These are phyloP conservation scores for Meghimatium bilineatum DNA, from an alignment of 2,888 invertebrate genomes.

Conservation along the genomic window DNA sequence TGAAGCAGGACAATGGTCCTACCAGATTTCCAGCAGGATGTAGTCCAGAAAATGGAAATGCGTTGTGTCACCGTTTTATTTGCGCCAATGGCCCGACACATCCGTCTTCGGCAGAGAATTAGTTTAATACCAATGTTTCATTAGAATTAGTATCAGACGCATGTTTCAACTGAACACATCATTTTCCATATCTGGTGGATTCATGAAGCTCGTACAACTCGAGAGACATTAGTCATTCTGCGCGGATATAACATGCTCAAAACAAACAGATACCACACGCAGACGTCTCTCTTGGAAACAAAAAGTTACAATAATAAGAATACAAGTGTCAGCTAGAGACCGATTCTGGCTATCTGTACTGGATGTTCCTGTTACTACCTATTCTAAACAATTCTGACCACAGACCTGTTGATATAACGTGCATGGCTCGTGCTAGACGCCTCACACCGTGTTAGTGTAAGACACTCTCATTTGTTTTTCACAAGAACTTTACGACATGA, in stretches of 20 bases:
- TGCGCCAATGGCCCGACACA: too few species aligned
- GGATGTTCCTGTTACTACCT: not conserved
- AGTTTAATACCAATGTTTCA: too few species aligned
- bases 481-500: not conserved
- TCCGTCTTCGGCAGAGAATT: too few species aligned
- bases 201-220: too few species aligned
- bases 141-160: too few species aligned
- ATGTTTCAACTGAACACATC: too few species aligned
- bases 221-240: not conserved
- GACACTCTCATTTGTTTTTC: not conserved
- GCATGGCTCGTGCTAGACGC: not conserved
- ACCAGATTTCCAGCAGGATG: too few species aligned
- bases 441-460: not conserved
- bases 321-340: not conserved
- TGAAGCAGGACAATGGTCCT: too few species aligned
- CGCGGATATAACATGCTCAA: not conserved
- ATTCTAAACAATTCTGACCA: not conserved
- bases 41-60: too few species aligned
- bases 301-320: not conserved
- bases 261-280: not conserved
- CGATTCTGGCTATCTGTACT: not conserved
- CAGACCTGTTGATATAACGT: constrained; percentile 1
- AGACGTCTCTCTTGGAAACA: not conserved
- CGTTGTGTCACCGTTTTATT: too few species aligned
- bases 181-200: too few species aligned